phyloP scores from a whole-genome alignment of 2,113 vertebrate genomes.

The Lichenostomus cassidix region DNA sequence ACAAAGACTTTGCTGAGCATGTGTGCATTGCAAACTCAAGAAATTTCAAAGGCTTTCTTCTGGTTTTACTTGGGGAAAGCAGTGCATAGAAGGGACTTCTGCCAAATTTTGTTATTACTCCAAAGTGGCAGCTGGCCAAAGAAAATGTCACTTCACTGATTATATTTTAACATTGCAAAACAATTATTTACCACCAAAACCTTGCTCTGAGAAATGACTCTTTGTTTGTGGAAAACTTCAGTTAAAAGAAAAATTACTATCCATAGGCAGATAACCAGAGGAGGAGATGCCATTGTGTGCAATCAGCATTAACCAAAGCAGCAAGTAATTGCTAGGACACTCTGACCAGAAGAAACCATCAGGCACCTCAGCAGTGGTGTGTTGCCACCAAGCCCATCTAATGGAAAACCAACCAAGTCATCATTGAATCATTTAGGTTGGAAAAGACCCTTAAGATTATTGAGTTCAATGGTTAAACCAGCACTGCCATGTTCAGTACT shows the following conservation, averaged over 20 bases:
- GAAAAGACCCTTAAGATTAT: neutral
- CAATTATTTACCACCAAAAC: neutral
- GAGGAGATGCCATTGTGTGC: rapidly evolving
- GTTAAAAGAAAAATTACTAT: neutral
- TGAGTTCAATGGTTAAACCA: rapidly evolving
- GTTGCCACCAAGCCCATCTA: neutral
- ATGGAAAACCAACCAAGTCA: neutral
- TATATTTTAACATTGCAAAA: neutral
- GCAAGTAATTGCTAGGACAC: neutral
- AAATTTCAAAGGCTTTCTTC: neutral
- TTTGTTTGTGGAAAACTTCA: neutral
- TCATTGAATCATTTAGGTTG: neutral
- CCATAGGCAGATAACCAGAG: neutral
- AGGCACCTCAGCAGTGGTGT: neutral
- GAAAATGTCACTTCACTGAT: neutral
- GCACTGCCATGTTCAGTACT: neutral
- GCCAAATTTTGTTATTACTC: neutral
- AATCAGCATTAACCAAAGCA: neutral
- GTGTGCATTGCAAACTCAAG: neutral
- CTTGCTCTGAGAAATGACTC: neutral
- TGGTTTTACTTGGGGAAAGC: neutral
- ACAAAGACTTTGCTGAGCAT: neutral
- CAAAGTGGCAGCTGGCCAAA: neutral
- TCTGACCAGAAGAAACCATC: neutral
- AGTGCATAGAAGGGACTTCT: neutral